Conservation (phyloP, 2,888 invertebrate species). For the Theretra japonica region DNA sequence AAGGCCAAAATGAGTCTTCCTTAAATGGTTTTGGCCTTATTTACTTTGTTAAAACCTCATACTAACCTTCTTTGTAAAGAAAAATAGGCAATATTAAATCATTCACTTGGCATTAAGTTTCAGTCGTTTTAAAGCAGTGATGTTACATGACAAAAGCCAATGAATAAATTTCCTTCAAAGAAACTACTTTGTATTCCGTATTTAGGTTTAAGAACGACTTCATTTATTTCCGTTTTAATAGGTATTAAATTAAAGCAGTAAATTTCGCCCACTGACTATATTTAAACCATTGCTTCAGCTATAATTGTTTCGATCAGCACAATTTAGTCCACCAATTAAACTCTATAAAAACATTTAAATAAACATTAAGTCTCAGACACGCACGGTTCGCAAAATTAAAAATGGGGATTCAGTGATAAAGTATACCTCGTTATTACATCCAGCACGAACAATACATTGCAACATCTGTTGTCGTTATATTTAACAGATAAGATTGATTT, state of each 20-base stretch:
- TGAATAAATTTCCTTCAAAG: constrained; percentile 23
- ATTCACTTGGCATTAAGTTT: constrained; percentile 11
- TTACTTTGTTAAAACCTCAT: not conserved
- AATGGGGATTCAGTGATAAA: not conserved
- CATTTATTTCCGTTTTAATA: constrained; percentile 55
- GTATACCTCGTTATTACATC: not conserved
- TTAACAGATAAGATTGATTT: too few relatives aligned
- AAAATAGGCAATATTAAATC: not conserved
- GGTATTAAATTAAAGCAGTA: constrained; percentile 68
- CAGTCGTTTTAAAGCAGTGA: constrained; percentile 2
- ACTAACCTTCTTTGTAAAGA: not conserved
- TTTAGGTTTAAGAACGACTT: constrained; percentile 46
- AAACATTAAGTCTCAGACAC: constrained; percentile 10
- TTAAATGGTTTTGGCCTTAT: constrained; percentile 5
- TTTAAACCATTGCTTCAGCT: constrained; percentile 59
- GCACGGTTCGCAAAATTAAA: not conserved
- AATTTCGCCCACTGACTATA: constrained; percentile 69
- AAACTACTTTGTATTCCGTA: constrained; percentile 2
- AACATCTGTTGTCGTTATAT: too few relatives aligned
- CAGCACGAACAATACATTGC: not conserved
- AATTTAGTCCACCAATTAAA: constrained; percentile 71
- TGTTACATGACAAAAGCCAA: constrained; percentile 25
- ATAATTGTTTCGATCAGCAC: constrained; percentile 67
- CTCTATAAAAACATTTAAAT: constrained; percentile 50
- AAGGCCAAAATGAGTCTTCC: constrained; percentile 2